These are phyloP conservation scores for Syritta pipiens DNA, from an alignment of 2,888 invertebrate species.

Conservation along the genomic window DNA sequence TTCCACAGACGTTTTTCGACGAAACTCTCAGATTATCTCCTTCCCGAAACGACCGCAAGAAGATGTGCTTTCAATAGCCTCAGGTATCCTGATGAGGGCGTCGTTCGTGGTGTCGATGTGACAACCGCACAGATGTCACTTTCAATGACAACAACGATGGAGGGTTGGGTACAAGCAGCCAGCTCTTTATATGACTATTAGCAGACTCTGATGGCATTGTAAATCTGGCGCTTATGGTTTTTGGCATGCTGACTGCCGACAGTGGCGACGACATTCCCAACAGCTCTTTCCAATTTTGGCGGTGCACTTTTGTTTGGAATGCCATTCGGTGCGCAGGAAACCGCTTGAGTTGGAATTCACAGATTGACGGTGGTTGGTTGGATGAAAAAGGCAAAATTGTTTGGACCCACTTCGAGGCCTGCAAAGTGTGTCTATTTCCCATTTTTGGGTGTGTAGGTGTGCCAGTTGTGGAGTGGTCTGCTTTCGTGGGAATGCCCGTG, in stretches of 20 bases:
- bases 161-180: constrained; percentile 25
- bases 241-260: constrained; percentile 49
- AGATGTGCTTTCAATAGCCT: constrained; percentile 59
- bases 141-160: constrained; percentile 15
- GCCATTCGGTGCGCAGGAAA: constrained; percentile 18
- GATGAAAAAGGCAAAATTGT: constrained; percentile 6
- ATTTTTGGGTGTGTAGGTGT: no score
- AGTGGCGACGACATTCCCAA: constrained; percentile 5
- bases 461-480: neutral
- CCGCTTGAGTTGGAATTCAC: constrained; percentile 30
- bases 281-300: no score
- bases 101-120: constrained; percentile 41
- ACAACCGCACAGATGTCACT: constrained; percentile 31
- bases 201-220: constrained; percentile 45
- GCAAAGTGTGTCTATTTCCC: constrained; percentile 25
- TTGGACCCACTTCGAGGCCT: constrained; percentile 23
- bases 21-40: constrained; percentile 30
- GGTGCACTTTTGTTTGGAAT: constrained; percentile 30
- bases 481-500: neutral
- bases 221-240: constrained; percentile 52
- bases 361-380: neutral
- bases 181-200: constrained; percentile 50
- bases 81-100: no score
- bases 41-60: constrained; percentile 29
- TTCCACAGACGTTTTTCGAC: constrained; percentile 14